Evolutionary conservation across 2,797 vertebrate species (phyloP).

Genomic region (Brotula barbata): DNA sequence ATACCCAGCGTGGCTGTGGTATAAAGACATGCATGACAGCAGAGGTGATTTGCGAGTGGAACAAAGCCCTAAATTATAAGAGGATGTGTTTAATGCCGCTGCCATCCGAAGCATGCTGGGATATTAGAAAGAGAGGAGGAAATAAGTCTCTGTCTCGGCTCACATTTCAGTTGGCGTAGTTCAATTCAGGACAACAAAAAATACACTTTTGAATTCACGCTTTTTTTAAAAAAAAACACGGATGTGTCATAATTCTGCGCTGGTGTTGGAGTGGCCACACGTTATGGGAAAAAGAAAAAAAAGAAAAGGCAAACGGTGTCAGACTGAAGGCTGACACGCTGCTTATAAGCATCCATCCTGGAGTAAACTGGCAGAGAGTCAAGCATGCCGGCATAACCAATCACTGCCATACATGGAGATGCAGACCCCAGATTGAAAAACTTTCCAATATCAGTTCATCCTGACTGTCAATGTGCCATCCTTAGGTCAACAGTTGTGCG

Average conservation of each 20-base stretch:
- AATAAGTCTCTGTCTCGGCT: conserved; percentile 2
- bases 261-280: background rate
- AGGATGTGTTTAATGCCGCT: conserved; percentile 51
- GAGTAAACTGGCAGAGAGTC: conserved; percentile 77
- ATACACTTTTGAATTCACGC: too few relatives aligned
- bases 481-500: background rate
- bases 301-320: conserved; percentile 72
- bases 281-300: conserved; percentile 22
- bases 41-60: conserved; percentile 71
- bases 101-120: conserved; percentile 32
- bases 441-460: conserved; percentile 18
- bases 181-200: conserved; percentile 5
- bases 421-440: conserved; percentile 54
- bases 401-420: conserved; percentile 78
- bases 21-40: conserved; percentile 54
- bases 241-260: conserved; percentile 14
- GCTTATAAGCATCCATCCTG: conserved; percentile 71
- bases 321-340: conserved; percentile 61
- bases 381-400: conserved; percentile 66
- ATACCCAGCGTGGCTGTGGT: conserved; percentile 35
- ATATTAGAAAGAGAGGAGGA: conserved; percentile 33
- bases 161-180: conserved; percentile 4
- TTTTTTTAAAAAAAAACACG: conserved; percentile 9
- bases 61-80: conserved; percentile 65
- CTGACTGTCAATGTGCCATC: conserved; percentile 18